A percentile compares a stretch with the other conserved stretches of the same genome.
phyloP scores from a whole-genome alignment of 1,140 invertebrate genomes.

The Bombus balteatus region DNA sequence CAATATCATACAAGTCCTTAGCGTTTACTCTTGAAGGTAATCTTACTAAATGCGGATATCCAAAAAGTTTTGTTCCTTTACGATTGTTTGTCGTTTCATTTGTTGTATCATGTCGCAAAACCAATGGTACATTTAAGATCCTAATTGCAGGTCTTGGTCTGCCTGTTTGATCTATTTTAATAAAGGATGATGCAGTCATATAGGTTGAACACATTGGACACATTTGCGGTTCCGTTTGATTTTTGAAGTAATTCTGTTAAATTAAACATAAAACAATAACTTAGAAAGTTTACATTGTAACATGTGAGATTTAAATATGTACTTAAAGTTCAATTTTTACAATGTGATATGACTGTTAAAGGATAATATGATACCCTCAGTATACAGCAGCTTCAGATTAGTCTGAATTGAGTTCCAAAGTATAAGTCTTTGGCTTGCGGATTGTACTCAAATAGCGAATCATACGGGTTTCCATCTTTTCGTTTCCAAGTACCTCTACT shows the following conservation, averaged over 20 bases:
- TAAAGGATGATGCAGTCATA: conserved; percentile 73
- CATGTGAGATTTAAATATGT: neutral
- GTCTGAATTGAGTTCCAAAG: conserved; percentile 82
- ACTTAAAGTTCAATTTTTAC: neutral
- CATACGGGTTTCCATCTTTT: conserved; percentile 79
- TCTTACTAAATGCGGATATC: conserved; percentile 84
- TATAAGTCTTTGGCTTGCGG: conserved; percentile 73
- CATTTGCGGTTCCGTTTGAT: conserved; percentile 67
- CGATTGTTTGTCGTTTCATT: conserved; percentile 83
- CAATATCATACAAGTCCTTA: conserved; percentile 81
- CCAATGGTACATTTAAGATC: conserved; percentile 84
- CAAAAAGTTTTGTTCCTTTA: conserved; percentile 83
- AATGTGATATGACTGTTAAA: neutral
- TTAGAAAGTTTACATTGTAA: neutral
- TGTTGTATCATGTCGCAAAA: conserved; percentile 83
- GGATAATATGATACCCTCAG: conserved; percentile 73
- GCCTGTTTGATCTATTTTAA: conserved; percentile 77
- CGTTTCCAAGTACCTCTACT: conserved; percentile 74
- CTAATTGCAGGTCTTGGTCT: conserved; percentile 77
- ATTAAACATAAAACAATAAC: neutral
- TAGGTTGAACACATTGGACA: conserved; percentile 75
- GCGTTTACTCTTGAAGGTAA: conserved; percentile 85
- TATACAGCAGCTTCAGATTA: conserved; percentile 79
- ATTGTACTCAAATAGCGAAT: conserved; percentile 81
- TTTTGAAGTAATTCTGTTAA: conserved; percentile 80